These are phyloP conservation scores for Leptinotarsa texana DNA, from an alignment of 1,140 invertebrate genomes.

Conservation along the genomic window DNA sequence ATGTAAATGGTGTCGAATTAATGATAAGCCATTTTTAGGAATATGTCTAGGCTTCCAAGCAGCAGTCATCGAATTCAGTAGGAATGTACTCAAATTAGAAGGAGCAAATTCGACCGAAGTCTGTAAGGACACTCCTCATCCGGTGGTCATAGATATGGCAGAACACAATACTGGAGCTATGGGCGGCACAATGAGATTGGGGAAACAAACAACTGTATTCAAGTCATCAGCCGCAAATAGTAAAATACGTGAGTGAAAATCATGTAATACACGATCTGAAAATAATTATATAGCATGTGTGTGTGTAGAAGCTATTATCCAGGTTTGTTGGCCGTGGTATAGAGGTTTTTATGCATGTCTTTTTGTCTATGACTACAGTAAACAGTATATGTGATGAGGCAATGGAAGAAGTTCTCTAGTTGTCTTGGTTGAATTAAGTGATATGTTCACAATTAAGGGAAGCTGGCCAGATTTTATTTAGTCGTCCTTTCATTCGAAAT, in stretches of 20 bases:
- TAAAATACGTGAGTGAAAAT: slow-evolving; percentile 69
- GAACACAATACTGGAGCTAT: slow-evolving; percentile 92
- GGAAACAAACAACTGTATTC: slow-evolving; percentile 87
- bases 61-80: slow-evolving; percentile 95
- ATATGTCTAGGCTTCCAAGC: slow-evolving; percentile 97
- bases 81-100: slow-evolving; percentile 78
- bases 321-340: background rate
- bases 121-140: slow-evolving; percentile 66
- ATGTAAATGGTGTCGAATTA: slow-evolving; percentile 89
- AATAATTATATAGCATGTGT: too few species aligned
- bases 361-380: too few species aligned
- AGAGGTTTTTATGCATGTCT: too few species aligned
- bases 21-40: slow-evolving; percentile 89
- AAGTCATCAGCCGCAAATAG: slow-evolving; percentile 57
- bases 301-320: background rate
- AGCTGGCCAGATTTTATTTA: background rate
- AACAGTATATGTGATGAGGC: background rate
- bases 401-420: background rate
- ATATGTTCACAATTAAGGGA: too few species aligned
- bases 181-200: slow-evolving; percentile 98
- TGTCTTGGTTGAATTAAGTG: too few species aligned
- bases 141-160: slow-evolving; percentile 97
- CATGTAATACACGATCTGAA: too few species aligned
- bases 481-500: background rate
- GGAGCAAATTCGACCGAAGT: slow-evolving; percentile 87